Percentiles rank a stretch among this genome's conserved stretches.
Evolutionary conservation across 2,113 vertebrate species (phyloP).

Genomic region (Pelodiscus sinensis): DNA sequence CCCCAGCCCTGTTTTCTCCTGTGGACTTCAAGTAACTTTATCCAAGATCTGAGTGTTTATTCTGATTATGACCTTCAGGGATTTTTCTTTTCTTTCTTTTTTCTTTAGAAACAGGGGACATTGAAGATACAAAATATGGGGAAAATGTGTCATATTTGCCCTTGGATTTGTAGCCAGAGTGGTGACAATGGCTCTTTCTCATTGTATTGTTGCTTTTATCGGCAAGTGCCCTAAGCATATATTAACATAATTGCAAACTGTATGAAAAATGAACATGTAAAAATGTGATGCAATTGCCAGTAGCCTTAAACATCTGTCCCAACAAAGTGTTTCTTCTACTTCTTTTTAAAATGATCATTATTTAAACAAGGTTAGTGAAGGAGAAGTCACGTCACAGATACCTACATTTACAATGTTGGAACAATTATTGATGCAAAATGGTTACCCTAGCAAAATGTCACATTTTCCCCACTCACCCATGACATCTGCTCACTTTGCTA

Average conservation of each 20-base stretch:
- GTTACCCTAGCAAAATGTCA: constrained; percentile 54
- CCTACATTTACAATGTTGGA: constrained; percentile 67
- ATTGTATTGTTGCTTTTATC: constrained; percentile 74
- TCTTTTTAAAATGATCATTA: constrained; percentile 65
- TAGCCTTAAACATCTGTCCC: constrained; percentile 74
- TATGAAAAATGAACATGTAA: constrained; percentile 69
- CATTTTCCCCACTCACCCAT: constrained; percentile 47
- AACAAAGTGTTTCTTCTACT: constrained; percentile 68
- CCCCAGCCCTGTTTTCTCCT: not conserved
- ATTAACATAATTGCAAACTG: constrained; percentile 77
- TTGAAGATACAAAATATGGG: constrained; percentile 46
- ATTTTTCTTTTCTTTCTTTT: not conserved
- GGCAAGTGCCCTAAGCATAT: constrained; percentile 73
- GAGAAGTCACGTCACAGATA: constrained; percentile 70
- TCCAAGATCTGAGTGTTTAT: constrained; percentile 7
- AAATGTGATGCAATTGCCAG: constrained; percentile 71
- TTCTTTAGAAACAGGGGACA: constrained; percentile 28
- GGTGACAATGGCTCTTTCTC: constrained; percentile 68
- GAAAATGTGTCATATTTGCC: constrained; percentile 60
- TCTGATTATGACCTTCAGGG: constrained; percentile 39
- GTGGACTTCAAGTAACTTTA: not conserved
- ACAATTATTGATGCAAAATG: constrained; percentile 63
- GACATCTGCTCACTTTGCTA: constrained; percentile 58
- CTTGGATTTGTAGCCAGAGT: constrained; percentile 64
- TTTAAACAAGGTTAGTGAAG: constrained; percentile 73